Conservation (phyloP, 2,113 vertebrate species). For the Sphaerodactylus townsendi region DNA sequence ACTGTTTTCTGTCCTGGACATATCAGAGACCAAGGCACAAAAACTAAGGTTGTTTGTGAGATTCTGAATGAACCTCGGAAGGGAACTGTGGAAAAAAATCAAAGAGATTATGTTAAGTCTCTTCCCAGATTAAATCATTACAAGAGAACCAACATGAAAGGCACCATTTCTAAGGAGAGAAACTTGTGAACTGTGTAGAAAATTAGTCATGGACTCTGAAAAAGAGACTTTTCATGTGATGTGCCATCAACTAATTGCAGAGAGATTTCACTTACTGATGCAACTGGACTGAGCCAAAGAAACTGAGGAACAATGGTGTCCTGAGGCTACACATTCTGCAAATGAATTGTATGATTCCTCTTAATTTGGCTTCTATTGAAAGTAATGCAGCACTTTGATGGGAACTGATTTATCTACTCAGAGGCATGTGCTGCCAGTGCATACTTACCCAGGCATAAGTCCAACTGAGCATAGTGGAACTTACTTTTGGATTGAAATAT, state of each 20-base stretch:
- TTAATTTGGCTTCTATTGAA: slow-evolving; percentile 38
- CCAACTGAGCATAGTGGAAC: too few relatives aligned
- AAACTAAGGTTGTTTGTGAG: slow-evolving; percentile 32
- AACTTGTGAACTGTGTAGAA: slow-evolving; percentile 48
- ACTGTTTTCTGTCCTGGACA: background rate
- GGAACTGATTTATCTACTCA: background rate
- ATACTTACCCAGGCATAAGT: too few relatives aligned
- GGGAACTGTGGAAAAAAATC: slow-evolving; percentile 3
- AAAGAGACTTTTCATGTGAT: slow-evolving; percentile 41
- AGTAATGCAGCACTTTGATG: slow-evolving; percentile 13
- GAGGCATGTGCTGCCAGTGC: too few relatives aligned
- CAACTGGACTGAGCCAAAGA: slow-evolving; percentile 19
- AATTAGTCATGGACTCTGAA: slow-evolving; percentile 52
- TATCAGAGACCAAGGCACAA: slow-evolving; percentile 28
- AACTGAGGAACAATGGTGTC: slow-evolving; percentile 8
- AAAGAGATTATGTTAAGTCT: slow-evolving; percentile 55
- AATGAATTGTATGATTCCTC: slow-evolving; percentile 1
- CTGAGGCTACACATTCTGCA: slow-evolving; percentile 8
- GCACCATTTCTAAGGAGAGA: slow-evolving; percentile 36
- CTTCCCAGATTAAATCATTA: slow-evolving; percentile 50
- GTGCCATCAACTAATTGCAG: slow-evolving; percentile 44
- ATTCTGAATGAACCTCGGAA: slow-evolving; percentile 35
- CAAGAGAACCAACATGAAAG: slow-evolving; percentile 55
- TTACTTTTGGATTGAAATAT: too few relatives aligned
- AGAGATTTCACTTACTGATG: background rate